Base-by-base conservation (phyloP, 2,797 vertebrate genomes). In the Molossus alvarezi region DNA sequence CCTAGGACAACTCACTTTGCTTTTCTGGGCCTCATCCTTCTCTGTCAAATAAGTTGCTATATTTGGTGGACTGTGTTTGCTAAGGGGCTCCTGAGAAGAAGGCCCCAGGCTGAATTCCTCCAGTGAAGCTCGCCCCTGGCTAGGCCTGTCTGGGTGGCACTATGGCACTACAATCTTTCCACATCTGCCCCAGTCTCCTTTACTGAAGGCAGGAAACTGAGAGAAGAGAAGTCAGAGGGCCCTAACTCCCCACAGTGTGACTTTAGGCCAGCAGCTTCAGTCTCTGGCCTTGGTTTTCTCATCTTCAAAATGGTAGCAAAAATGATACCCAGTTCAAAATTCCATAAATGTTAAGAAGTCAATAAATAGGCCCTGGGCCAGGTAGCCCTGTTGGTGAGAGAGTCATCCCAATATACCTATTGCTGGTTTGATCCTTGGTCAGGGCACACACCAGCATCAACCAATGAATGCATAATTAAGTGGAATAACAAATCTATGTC, bases 241-340 rank as follows among this genome's bases (percentile, higher is more conserved):
- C 67, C 45, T 53, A 73, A 69, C 12, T 41, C 18, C 65, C 77
- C 55, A 25, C 21, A 33, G 29, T 33, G 25, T 90, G 55, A 55
- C 48, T 41, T 55, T 0, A 1, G 7, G 48, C 55, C 73, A 51
- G 53, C 21, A 48, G 72, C 29, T 72, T 91, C 25, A 41, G 80
- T 85, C 23, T 92, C 62, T 77, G 62, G 57, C 51, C 57, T 88
- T 29, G 14, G 69, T 85, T 92, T 94, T 80, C 84, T 90, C 65
- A 33, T 88, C 76, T 67, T 25, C 48, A 87, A 91, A 80, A 88
- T 6, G 27, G 60, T 45, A 20, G 33, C 71, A 64, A 60, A 25
- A 33, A 75, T 41, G 72, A 76, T 5, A 80, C n/a, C 17, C 41
- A 48, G 62, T 48, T 91, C 62, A 71, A 33, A 71, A 14, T 33